Base-by-base conservation (phyloP, 1,140 invertebrate genomes). In the Pseudobourletiella spinata region DNA sequence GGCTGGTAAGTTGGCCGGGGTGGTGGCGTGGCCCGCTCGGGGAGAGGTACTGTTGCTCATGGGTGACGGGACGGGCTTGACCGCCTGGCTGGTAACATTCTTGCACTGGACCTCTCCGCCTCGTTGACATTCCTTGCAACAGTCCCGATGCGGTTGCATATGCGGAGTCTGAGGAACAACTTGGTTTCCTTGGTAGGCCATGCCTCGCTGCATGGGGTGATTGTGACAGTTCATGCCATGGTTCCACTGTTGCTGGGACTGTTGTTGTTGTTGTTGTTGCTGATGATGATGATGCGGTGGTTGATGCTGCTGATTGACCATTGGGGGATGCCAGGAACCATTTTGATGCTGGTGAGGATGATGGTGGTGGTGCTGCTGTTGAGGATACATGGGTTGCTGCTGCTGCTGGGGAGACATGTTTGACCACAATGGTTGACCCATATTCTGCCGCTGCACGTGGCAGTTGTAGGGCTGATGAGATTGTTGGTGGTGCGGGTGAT, bases 1-100 rank as follows among this genome's bases (percentile, higher is more conserved):
- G 24, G 74, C 76, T 61, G 16, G 35, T 20, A 44, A n/a, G 8
- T 35, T 50, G 32, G 28, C 64, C 15, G 29, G 61, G 32, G 24
- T 16, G 2, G 2, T 3, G n/a, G 22, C 4, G 14, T 20, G 44
- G 6, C 22, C 4, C 11, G 3, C 11, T 2, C 26, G 52, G n/a
- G n/a, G 50, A 11, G 50, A 6, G 3, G 44, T 28, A 11, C 2
- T 8, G 22, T 18, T 44, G 18, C 29, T 51, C 30, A 18, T 29
- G 11, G 42, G 2, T 50, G 32, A 18, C 3, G 8, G 2, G 6
- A 35, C 22, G n/a, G 29, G 8, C 43, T 66, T 57, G 54, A 69
- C 26, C 55, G 64, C 63, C 60, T 72, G 70, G 63, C 68, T 66
- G 44, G 62, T 57, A 4, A 66, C 67, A 55, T 28, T 60, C 54